phyloP scores from a whole-genome alignment of 2,888 invertebrate species.

The Oscheius sp. region DNA sequence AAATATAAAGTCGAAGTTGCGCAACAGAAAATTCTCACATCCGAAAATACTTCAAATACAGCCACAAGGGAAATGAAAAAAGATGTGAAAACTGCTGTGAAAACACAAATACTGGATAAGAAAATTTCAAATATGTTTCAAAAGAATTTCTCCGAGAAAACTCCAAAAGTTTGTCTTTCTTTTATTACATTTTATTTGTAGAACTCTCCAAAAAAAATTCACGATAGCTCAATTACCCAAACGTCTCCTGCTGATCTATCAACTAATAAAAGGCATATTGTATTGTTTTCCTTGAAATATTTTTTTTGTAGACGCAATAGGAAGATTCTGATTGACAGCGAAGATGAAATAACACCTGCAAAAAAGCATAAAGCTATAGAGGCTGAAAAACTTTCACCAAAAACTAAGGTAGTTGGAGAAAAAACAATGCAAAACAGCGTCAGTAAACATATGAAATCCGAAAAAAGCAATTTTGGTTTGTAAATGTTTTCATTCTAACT shows the following conservation, averaged over 20 bases:
- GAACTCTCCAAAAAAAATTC: slow-evolving; percentile 28
- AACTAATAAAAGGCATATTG: background rate
- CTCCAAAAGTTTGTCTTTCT: slow-evolving; percentile 4
- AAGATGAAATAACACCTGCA: slow-evolving; percentile 8
- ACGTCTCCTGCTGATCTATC: slow-evolving; percentile 18
- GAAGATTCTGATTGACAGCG: slow-evolving; percentile 30
- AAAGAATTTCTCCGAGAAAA: slow-evolving; percentile 29
- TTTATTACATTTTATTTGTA: background rate
- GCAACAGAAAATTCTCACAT: slow-evolving; percentile 4
- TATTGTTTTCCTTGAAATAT: background rate
- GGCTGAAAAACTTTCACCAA: background rate
- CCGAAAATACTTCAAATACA: background rate
- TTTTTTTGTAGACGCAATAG: slow-evolving; percentile 8
- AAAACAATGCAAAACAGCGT: background rate
- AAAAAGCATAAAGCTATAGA: slow-evolving; percentile 14
- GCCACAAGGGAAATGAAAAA: background rate
- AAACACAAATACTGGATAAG: background rate
- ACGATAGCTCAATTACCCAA: slow-evolving; percentile 28
- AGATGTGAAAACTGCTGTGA: background rate
- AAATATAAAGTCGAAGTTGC: slow-evolving; percentile 10
- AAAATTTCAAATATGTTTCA: slow-evolving; percentile 18
- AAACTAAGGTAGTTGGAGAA: background rate
- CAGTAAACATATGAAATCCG: no score
- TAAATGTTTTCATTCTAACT: background rate
- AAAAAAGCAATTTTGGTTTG: no score